Base-by-base conservation (phyloP, 2,888 invertebrate species). In the Polydrusus tereticollis region DNA sequence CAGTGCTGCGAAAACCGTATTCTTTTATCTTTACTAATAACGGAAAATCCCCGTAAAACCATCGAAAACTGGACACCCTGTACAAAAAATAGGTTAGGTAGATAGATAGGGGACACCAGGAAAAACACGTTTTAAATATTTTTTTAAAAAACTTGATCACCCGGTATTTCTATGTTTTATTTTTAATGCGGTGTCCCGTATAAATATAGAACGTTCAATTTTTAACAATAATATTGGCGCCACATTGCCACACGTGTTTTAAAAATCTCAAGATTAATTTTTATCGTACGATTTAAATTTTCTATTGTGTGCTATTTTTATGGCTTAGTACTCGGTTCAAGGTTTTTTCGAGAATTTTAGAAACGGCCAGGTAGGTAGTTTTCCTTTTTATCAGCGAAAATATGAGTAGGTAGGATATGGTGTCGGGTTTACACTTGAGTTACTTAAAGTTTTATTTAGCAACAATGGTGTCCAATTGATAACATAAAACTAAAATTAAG, bases 271-370 rank as follows among this genome's bases (percentile, higher is more conserved):
- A 50, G 50, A 50, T 50, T 23, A 50, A 23, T 23, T 50, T 50
- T 50, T 50, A 50, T 50, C 50, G 23, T 50, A 50, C 50, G 14
- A 50, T 50, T 50, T 50, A 50, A 50, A 50, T 50, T 50, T 50
- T 50, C 50, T 50, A 60, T 60, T 60, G 60, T 60, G 41, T 59
- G 45, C 36, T 60, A 60, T 60, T 60, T 60, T 60, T 60, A 60
- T 60, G 60, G 36, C 57, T 60, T 60, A 45, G 60, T 60, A 60
- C 60, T 38, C 36, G 6, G 60, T 60, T 60, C 60, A 60, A 60
- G 60, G 60, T 50, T 50, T 50, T 50, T 50, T 50, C 50, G n/a
- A 23, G 23, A 50, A 50, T n/a, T 50, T 50, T 23, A 50, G 21
- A 50, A 50, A 50, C 7, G 3, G 23, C 23, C 23, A 23, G n/a